Evolutionary conservation across 1,140 invertebrate species (phyloP).

Genomic region (Bacillus rossius): DNA sequence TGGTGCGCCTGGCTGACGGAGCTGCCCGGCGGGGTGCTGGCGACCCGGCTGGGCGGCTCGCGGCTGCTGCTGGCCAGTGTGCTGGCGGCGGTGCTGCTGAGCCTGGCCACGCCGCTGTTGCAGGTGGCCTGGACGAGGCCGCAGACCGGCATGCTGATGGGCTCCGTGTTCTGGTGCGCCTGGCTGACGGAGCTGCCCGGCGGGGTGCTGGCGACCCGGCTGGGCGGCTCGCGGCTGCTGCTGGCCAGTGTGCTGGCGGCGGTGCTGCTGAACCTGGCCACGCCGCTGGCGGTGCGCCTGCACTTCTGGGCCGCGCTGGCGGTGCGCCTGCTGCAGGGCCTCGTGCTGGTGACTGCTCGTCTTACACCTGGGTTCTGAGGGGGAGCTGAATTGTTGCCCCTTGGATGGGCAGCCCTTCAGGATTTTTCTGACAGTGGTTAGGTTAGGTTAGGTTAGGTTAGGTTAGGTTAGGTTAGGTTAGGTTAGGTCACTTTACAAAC

Average conservation of each 20-base stretch:
- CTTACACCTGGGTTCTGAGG: too few relatives aligned
- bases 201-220: constrained; percentile 36
- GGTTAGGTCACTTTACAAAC: too few relatives aligned
- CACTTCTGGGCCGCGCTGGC: constrained; percentile 7
- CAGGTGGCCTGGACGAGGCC: constrained; percentile 14
- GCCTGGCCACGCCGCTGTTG: constrained; percentile 10
- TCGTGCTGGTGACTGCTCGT: constrained; percentile 16
- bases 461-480: too few relatives aligned
- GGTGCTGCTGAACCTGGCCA: constrained; percentile 8
- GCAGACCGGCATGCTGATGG: constrained; percentile 38
- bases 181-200: constrained; percentile 36
- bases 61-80: constrained; percentile 33
- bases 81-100: neutral
- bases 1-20: constrained; percentile 43
- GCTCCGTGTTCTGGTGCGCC: constrained; percentile 46
- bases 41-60: constrained; percentile 39
- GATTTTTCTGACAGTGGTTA: too few relatives aligned
- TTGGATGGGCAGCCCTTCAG: too few relatives aligned
- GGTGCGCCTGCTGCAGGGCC: constrained; percentile 18
- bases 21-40: constrained; percentile 31
- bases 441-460: too few relatives aligned
- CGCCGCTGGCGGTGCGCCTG: constrained; percentile 6
- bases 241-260: constrained; percentile 21
- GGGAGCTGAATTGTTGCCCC: too few relatives aligned
- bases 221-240: constrained; percentile 40